A percentile compares a stretch with the other conserved stretches of the same genome.
Evolutionary conservation across 2,888 invertebrate genomes (phyloP).

Genomic region (Epinotia ramella): DNA sequence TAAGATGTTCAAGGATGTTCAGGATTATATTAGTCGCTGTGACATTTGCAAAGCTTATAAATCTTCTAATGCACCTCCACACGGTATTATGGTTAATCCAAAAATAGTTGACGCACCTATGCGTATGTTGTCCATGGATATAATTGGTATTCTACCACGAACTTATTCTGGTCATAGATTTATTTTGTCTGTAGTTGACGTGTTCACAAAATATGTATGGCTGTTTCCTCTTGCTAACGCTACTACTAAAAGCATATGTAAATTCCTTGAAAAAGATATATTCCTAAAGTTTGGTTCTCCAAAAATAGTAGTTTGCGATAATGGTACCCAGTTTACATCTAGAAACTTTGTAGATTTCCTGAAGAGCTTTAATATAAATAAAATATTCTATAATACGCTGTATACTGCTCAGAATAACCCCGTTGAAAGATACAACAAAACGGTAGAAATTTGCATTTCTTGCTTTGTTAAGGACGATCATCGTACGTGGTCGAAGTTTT

Average conservation of each 20-base stretch:
- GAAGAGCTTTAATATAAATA: slow-evolving; percentile 19
- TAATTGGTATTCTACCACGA: slow-evolving; percentile 14
- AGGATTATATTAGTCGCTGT: slow-evolving; percentile 1
- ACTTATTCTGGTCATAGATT: slow-evolving; percentile 29
- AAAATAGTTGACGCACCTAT: slow-evolving; percentile 11
- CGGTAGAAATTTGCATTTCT: slow-evolving; percentile 26
- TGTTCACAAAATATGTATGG: slow-evolving; percentile 29
- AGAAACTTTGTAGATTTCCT: slow-evolving; percentile 22
- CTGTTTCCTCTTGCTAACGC: slow-evolving; percentile 26
- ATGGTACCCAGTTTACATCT: slow-evolving; percentile 33
- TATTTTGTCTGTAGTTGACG: slow-evolving; percentile 21
- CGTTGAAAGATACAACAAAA: slow-evolving; percentile 16
- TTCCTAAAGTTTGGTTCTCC: slow-evolving; percentile 33
- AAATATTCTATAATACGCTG: slow-evolving; percentile 30
- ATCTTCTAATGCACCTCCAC: slow-evolving; percentile 10
- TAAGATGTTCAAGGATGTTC: slow-evolving; percentile 10
- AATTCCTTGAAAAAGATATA: slow-evolving; percentile 23
- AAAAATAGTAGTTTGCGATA: slow-evolving; percentile 29
- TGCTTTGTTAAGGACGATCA: slow-evolving; percentile 29
- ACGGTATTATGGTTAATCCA: slow-evolving; percentile 12
- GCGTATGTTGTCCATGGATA: slow-evolving; percentile 4
- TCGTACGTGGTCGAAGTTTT: slow-evolving; percentile 18
- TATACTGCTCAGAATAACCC: no score
- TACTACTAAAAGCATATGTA: slow-evolving; percentile 21
- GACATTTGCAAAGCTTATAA: slow-evolving; percentile 21